Base-by-base conservation (phyloP, 2,888 invertebrate genomes). In the Galeruca laticollis region DNA sequence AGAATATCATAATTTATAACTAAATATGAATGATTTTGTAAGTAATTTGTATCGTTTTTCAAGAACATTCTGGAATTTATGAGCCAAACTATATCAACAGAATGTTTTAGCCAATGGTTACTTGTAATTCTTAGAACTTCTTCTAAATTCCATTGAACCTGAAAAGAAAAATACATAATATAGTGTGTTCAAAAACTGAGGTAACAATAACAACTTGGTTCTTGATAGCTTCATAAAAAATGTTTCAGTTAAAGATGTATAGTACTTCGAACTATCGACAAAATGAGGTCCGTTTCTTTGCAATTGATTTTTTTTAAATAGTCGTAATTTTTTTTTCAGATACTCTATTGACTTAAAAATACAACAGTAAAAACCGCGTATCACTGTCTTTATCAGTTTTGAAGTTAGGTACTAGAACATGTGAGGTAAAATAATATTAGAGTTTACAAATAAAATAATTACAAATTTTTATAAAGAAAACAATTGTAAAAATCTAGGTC, bases 61-160 rank as follows among this genome's bases (percentile, higher is more conserved):
- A 15, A 56, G 18, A 56, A 35, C 18, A 56, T 33, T 33, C 18
- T 56, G 18, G 13, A 57, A n/a, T n/a, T 15, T 35, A 57, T 18
- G 9, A 31, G 35, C 35, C 6, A 35, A 57, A 57, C 15, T 18
- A 26, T 13, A 13, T 26, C 11, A 52, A 26, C 4, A 5, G 26
- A 21, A 15, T 51, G 21, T 18, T 18, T 57, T 54, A n/a, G 31
- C 35, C n/a, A 31, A 37, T 10, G 20, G 3, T 51, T 63, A 63
- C 40, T 63, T 63, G 40, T 56, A 37, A 56, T 73, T 73, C 59
- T 65, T 68, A 9, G 73, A 62, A 66, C 73, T 77, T 66, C 76
- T 75, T 65, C 77, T 70, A 64, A 77, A 79, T 68, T 79, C 78
- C 71, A 75, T 67, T 15, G 76, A 69, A 64, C 77, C 78, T 78